These are phyloP conservation scores for Xerus rutilus DNA, from an alignment of 2,797 vertebrate species.

Conservation along the genomic window DNA sequence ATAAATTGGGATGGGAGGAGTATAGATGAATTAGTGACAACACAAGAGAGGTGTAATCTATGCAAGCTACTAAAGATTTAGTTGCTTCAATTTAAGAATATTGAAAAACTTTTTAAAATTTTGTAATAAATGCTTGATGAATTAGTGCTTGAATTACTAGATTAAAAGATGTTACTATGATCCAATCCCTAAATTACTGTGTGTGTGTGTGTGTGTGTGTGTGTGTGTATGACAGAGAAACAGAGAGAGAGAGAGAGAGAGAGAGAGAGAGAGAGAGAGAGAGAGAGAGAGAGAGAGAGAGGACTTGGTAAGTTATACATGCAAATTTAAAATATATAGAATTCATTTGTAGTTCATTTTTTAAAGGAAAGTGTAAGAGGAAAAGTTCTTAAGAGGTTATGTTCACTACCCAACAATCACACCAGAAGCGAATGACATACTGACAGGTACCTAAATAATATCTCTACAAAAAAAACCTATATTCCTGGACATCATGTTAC, in stretches of 20 bases:
- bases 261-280: not conserved
- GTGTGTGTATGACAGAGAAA: not conserved
- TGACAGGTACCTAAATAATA: slow-evolving; percentile 5
- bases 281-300: not conserved
- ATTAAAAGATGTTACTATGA: not conserved
- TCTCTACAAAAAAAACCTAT: not conserved
- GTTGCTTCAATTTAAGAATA: slow-evolving; percentile 15
- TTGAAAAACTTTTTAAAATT: not conserved
- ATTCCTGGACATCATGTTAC: not conserved
- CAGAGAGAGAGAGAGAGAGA: too few species aligned
- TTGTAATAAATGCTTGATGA: slow-evolving; percentile 6
- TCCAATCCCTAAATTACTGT: not conserved
- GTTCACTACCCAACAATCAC: not conserved
- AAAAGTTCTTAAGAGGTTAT: not conserved
- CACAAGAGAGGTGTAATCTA: slow-evolving; percentile 10
- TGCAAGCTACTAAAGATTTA: slow-evolving; percentile 10
- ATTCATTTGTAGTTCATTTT: slow-evolving; percentile 28
- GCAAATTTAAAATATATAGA: not conserved
- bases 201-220: too few species aligned
- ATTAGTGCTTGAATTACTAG: not conserved
- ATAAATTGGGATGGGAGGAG: not conserved
- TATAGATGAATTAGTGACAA: not conserved
- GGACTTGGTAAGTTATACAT: not conserved
- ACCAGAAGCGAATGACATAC: not conserved
- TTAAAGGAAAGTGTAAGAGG: not conserved